Evolutionary conservation across 1,140 invertebrate genomes (phyloP).

Genomic region (Tenebrio molitor): DNA sequence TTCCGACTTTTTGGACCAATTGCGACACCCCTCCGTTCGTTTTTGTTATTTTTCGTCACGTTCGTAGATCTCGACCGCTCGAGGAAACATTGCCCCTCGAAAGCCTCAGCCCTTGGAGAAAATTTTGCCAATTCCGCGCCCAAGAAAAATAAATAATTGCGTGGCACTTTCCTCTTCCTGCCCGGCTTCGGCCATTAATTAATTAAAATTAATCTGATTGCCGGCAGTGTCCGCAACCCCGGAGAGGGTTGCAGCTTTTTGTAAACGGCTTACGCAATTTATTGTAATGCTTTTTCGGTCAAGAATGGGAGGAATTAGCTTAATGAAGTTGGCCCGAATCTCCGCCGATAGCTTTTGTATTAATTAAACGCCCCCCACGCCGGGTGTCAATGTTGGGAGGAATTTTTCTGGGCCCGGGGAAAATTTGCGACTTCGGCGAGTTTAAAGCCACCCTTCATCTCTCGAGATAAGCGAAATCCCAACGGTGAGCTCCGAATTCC

Average conservation of each 20-base stretch:
- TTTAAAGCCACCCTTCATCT: slow-evolving; percentile 6
- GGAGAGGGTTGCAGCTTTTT: slow-evolving; percentile 4
- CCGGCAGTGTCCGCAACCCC: not conserved
- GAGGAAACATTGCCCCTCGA: too few relatives aligned
- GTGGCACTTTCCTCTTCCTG: too few relatives aligned
- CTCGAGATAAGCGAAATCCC: slow-evolving; percentile 1
- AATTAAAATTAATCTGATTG: slow-evolving; percentile 23
- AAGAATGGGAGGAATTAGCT: slow-evolving; percentile 16
- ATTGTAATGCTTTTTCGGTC: slow-evolving; percentile 24
- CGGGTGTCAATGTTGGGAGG: not conserved
- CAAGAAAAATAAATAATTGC: too few relatives aligned
- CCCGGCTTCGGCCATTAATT: not conserved
- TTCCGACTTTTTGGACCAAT: too few relatives aligned
- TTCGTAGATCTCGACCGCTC: too few relatives aligned
- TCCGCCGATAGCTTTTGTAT: slow-evolving; percentile 26
- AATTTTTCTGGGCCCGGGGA: not conserved
- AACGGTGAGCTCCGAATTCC: slow-evolving; percentile 12
- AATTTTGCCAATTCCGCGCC: too few relatives aligned
- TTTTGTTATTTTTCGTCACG: too few relatives aligned
- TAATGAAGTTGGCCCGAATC: slow-evolving; percentile 20
- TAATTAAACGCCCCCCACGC: slow-evolving; percentile 18
- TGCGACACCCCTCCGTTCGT: too few relatives aligned
- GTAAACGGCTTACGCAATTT: slow-evolving; percentile 17
- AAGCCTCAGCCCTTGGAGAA: too few relatives aligned
- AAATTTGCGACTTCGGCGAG: slow-evolving; percentile 3